Percentiles rank a stretch among this genome's conserved stretches.
These are phyloP conservation scores for Panulirus ornatus DNA, from an alignment of 1,140 invertebrate species.

Conservation along the genomic window DNA sequence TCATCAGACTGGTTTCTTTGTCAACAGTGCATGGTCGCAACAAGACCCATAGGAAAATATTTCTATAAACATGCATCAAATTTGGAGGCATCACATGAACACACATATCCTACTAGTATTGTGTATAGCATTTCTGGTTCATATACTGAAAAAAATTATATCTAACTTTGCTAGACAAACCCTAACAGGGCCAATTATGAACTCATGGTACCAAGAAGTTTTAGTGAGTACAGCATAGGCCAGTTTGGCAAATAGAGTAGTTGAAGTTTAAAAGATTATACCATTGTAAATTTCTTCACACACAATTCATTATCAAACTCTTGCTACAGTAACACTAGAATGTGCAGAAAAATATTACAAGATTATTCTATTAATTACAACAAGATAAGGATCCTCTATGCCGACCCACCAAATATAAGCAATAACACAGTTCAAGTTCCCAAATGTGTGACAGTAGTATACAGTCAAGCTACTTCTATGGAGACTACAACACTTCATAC, in stretches of 20 bases:
- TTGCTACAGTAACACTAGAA: neutral
- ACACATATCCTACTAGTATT: neutral
- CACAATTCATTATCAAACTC: neutral
- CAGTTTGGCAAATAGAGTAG: too few species aligned
- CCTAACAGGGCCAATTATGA: too few species aligned
- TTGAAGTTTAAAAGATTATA: too few species aligned
- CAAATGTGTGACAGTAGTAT: neutral
- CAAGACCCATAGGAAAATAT: too few species aligned
- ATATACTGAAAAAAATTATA: neutral
- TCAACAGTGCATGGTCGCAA: too few species aligned
- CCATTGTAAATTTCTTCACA: neutral
- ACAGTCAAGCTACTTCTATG: neutral
- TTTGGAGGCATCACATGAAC: too few species aligned
- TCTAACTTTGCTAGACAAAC: too few species aligned
- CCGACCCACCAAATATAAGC: neutral
- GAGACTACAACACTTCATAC: neutral
- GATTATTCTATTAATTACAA: neutral
- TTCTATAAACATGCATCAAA: too few species aligned
- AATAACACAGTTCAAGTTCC: neutral
- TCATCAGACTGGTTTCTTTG: too few species aligned
- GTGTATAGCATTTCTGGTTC: neutral
- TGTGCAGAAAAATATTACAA: neutral
- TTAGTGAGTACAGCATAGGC: too few species aligned
- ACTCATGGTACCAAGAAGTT: too few species aligned
- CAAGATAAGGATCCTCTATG: neutral